Evolutionary conservation across 2,113 vertebrate genomes (phyloP).

Genomic region (Rhagologus leucostigma): DNA sequence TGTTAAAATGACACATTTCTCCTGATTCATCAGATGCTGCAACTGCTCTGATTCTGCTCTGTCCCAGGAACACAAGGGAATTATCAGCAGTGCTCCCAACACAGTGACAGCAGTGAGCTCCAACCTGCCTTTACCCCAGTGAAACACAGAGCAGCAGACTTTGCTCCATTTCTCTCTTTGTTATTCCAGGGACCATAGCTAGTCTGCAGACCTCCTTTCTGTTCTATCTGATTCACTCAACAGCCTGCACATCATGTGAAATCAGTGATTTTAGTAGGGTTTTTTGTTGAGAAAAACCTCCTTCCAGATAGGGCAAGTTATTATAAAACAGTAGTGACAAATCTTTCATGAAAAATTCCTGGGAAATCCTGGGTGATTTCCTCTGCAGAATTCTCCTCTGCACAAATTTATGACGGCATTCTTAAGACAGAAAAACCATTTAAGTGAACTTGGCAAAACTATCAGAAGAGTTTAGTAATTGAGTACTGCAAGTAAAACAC

Average conservation of each 20-base stretch:
- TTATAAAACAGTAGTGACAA: not conserved
- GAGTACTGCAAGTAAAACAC: not conserved
- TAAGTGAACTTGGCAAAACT: not conserved
- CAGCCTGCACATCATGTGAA: not conserved
- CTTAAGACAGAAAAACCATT: not conserved
- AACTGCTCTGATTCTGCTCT: not conserved
- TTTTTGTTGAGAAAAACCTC: not conserved
- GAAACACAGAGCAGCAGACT: not conserved
- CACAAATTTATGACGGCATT: not conserved
- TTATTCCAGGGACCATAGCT: not conserved
- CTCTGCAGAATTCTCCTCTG: not conserved
- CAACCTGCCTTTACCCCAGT: not conserved
- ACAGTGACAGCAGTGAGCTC: not conserved
- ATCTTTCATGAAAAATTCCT: not conserved
- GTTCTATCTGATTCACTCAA: not conserved
- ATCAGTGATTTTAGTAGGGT: not conserved
- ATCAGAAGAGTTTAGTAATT: not conserved
- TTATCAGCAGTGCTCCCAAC: not conserved
- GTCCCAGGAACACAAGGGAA: not conserved
- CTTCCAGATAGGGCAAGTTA: not conserved
- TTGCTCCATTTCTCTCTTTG: not conserved
- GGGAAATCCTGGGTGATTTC: slow-evolving; percentile 13
- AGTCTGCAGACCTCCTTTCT: not conserved
- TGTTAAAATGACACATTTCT: not conserved
- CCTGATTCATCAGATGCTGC: not conserved